phyloP scores from a whole-genome alignment of 2,797 vertebrate genomes.

The Rhinoraja longicauda region DNA sequence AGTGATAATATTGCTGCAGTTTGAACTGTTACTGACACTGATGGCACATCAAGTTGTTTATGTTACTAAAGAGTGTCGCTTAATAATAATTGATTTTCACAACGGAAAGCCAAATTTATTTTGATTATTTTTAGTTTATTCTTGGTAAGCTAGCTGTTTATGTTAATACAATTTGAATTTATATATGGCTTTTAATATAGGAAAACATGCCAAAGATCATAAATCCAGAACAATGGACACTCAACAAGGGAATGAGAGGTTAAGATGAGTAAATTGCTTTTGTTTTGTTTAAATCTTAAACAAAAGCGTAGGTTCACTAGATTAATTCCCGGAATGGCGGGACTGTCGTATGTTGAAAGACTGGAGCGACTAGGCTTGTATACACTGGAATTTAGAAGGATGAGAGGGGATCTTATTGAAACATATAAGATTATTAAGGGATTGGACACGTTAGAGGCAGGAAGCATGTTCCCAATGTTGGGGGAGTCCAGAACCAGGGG shows the following conservation, averaged over 20 bases:
- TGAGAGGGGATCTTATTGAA: no score
- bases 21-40: slow-evolving; percentile 2
- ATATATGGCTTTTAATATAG: not conserved
- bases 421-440: no score
- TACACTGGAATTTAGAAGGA: no score
- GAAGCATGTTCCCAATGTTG: no score
- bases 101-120: not conserved
- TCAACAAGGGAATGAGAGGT: not conserved
- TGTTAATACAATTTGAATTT: not conserved
- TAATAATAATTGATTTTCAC: slow-evolving; percentile 9
- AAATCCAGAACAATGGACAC: not conserved
- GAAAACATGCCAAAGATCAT: not conserved
- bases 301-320: no score
- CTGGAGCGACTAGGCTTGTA: no score
- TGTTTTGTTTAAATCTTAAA: not conserved
- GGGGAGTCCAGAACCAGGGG: no score
- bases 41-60: not conserved
- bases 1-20: not conserved
- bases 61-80: not conserved
- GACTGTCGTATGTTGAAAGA: no score
- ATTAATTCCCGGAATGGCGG: no score
- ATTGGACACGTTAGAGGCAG: no score
- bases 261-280: not conserved
- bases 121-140: not conserved
- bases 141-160: slow-evolving; percentile 18